These are phyloP conservation scores for Aporophyla nigra DNA, from an alignment of 2,888 invertebrate species.

Conservation along the genomic window DNA sequence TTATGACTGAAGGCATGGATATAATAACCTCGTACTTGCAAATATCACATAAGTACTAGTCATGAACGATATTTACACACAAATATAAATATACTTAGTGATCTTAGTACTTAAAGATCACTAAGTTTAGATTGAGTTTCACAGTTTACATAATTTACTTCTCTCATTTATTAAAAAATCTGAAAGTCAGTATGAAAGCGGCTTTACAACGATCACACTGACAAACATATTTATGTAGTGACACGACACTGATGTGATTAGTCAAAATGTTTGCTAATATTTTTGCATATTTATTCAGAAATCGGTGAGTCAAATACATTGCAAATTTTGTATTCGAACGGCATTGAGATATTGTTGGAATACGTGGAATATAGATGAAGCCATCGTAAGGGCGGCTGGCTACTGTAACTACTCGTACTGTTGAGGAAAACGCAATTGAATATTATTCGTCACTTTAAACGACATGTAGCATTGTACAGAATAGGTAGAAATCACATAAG, in stretches of 20 bases:
- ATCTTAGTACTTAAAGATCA: no score
- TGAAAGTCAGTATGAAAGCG: slow-evolving; percentile 2
- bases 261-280: slow-evolving; percentile 56
- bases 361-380: slow-evolving; percentile 71
- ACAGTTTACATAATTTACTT: neutral
- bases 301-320: slow-evolving; percentile 70
- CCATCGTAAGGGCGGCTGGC: slow-evolving; percentile 8
- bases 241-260: slow-evolving; percentile 54
- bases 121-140: neutral
- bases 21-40: neutral
- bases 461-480: neutral
- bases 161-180: neutral
- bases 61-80: neutral
- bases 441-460: neutral
- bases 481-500: neutral
- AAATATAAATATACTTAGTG: no score
- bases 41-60: neutral
- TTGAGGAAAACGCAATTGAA: slow-evolving; percentile 43
- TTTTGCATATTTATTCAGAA: slow-evolving; percentile 66
- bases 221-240: slow-evolving; percentile 57
- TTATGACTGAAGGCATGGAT: slow-evolving; percentile 7
- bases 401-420: neutral
- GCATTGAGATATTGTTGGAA: slow-evolving; percentile 52
- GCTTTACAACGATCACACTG: slow-evolving; percentile 35
- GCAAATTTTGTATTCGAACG: slow-evolving; percentile 64